phyloP scores from a whole-genome alignment of 2,888 invertebrate species.

The Nomada fucata region DNA sequence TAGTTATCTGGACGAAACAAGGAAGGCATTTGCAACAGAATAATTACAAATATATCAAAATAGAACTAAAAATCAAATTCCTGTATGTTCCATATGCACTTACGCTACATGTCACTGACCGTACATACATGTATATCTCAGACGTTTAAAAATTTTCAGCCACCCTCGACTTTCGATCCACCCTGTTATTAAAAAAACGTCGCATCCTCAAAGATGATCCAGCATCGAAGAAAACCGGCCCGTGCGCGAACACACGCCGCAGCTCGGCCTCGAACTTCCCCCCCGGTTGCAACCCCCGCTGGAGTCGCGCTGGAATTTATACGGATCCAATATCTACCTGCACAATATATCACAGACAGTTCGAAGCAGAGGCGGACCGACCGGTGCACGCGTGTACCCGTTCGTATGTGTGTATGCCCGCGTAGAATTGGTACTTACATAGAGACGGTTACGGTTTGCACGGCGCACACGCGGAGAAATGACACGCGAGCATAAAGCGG shows the following conservation, averaged over 20 bases:
- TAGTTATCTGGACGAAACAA: too few relatives aligned
- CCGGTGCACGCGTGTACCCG: neutral
- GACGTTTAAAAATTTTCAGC: neutral
- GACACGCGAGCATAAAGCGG: conserved; percentile 72
- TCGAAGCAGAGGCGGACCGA: conserved; percentile 57
- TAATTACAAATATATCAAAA: too few relatives aligned
- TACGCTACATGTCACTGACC: too few relatives aligned
- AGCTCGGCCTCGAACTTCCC: conserved; percentile 45
- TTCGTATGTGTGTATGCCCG: neutral
- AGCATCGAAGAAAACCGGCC: neutral
- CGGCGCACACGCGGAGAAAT: conserved; percentile 47
- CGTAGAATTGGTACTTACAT: conserved; percentile 13
- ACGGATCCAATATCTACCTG: conserved; percentile 75
- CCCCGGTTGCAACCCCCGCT: conserved; percentile 52
- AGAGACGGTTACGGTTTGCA: conserved; percentile 10
- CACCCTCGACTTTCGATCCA: too few relatives aligned
- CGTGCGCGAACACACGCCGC: conserved; percentile 11
- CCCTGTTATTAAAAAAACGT: neutral
- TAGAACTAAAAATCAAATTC: too few relatives aligned
- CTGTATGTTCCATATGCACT: too few relatives aligned
- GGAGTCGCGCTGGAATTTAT: conserved; percentile 70
- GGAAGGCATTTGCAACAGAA: too few relatives aligned
- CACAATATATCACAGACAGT: conserved; percentile 71
- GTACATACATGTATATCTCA: neutral
- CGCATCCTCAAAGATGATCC: neutral